Evolutionary conservation across 2,797 vertebrate species (phyloP).

Genomic region (Crypturellus tataupa): DNA sequence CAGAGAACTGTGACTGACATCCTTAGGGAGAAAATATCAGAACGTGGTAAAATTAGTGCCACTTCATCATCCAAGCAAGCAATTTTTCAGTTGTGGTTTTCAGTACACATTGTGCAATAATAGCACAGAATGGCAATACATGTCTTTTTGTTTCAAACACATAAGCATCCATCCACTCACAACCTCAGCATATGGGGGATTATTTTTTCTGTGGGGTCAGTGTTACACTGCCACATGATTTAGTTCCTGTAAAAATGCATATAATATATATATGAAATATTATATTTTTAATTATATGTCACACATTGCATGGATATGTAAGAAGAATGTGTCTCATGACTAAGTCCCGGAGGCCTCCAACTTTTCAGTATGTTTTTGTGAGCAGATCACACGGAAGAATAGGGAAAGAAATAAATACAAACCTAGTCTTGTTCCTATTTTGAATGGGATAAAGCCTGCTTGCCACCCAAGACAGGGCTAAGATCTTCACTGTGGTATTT

Average conservation of each 20-base stretch:
- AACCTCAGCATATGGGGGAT: neutral
- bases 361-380: neutral
- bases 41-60: neutral
- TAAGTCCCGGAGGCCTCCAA: neutral
- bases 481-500: neutral
- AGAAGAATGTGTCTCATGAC: neutral
- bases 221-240: neutral
- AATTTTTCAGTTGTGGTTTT: conserved; percentile 4
- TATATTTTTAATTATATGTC: neutral
- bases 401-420: neutral
- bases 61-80: neutral
- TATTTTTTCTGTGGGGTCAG: neutral
- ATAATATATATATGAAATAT: neutral
- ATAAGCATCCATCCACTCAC: neutral
- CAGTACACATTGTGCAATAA: neutral
- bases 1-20: neutral
- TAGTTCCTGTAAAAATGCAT: neutral
- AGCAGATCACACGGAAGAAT: neutral
- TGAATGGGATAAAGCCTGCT: neutral
- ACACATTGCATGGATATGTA: neutral
- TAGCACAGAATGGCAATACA: neutral
- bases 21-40: neutral
- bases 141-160: conserved; percentile 37
- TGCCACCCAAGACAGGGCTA: neutral
- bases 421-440: neutral